Evolutionary conservation across 2,797 vertebrate species (phyloP).

Genomic region (Phaenicophaeus curvirostris): DNA sequence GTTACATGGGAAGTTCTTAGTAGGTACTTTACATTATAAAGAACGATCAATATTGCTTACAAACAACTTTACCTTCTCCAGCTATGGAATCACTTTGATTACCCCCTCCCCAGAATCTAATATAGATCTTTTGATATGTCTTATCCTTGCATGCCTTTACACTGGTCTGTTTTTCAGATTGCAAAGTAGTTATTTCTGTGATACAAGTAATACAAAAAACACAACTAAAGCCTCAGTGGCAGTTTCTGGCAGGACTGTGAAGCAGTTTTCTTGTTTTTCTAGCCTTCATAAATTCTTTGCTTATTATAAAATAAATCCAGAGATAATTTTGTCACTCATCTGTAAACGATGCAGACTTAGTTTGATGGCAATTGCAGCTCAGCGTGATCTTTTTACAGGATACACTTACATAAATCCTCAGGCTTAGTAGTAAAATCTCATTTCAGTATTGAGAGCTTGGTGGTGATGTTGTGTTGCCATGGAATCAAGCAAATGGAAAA

Average conservation of each 20-base stretch:
- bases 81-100: background rate
- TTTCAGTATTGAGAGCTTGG: slow-evolving; percentile 33
- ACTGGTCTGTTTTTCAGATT: background rate
- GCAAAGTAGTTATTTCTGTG: background rate
- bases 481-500: slow-evolving; percentile 46
- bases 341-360: background rate
- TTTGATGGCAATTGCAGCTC: slow-evolving; percentile 7
- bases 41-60: background rate
- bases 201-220: background rate
- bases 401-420: slow-evolving; percentile 4
- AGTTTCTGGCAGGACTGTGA: background rate
- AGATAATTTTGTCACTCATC: background rate
- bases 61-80: background rate
- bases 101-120: background rate
- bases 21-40: background rate
- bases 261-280: background rate
- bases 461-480: slow-evolving; percentile 59
- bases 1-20: background rate
- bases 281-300: background rate
- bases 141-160: background rate
- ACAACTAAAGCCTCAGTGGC: background rate
- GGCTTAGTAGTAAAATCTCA: slow-evolving; percentile 40
- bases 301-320: background rate
- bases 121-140: background rate
- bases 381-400: slow-evolving; percentile 6